Evolutionary conservation across 2,797 vertebrate genomes (phyloP).

Genomic region (Phrynocephalus guinanensis): DNA sequence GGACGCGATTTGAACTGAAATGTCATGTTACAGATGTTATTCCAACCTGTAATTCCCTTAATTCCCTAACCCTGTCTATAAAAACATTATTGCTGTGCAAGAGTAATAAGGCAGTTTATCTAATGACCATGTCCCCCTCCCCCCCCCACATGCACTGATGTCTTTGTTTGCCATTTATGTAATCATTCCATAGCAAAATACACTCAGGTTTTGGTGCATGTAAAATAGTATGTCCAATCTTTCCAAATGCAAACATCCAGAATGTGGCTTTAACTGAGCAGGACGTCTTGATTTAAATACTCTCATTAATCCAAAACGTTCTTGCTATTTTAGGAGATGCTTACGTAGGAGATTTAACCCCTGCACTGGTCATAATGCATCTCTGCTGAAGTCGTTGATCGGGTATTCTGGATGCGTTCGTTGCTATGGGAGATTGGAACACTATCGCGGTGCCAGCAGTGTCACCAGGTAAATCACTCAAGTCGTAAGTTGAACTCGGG

Average conservation of each 20-base stretch:
- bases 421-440: conserved; percentile 94
- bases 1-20: not conserved
- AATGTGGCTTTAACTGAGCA: conserved; percentile 17
- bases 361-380: conserved; percentile 70
- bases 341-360: conserved; percentile 72
- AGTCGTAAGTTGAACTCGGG: conserved; percentile 4
- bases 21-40: not conserved
- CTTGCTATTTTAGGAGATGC: conserved; percentile 83
- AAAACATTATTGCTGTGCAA: not conserved
- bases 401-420: conserved; percentile 72
- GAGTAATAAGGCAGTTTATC: not conserved
- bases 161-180: conserved; percentile 33
- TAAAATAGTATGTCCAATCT: conserved; percentile 2
- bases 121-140: not conserved
- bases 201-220: not conserved
- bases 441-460: conserved; percentile 83
- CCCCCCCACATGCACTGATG: not conserved
- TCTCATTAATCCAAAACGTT: conserved; percentile 75
- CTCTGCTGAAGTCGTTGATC: conserved; percentile 77
- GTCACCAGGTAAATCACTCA: conserved; percentile 80
- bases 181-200: not conserved
- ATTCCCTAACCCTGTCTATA: not conserved
- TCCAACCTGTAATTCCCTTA: not conserved
- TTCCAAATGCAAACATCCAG: conserved; percentile 18
- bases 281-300: conserved; percentile 62